Conservation (phyloP, 1,140 invertebrate species). For the Megalonaias nervosa region DNA sequence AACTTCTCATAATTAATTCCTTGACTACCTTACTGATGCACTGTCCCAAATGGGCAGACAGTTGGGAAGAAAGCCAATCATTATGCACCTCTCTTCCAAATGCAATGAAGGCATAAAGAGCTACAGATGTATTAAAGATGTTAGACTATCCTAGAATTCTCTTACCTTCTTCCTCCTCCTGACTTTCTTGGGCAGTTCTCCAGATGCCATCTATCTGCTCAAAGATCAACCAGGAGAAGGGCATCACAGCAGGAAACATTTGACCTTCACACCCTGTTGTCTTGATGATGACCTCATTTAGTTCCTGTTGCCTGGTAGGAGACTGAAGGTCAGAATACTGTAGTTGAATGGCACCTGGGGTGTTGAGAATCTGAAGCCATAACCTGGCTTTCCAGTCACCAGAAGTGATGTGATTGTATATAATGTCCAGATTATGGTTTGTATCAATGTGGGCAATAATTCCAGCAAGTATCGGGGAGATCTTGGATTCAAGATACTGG, state of each 20-base stretch:
- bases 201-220: not conserved
- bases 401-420: conserved; percentile 2
- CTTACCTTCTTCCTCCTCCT: no score
- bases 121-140: no score
- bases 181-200: no score
- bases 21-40: no score
- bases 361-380: conserved; percentile 15
- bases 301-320: conserved; percentile 6
- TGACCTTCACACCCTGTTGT: conserved; percentile 27
- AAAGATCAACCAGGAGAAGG: conserved; percentile 25
- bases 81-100: no score
- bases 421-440: conserved; percentile 17
- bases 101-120: no score
- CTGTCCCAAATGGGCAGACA: no score
- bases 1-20: no score
- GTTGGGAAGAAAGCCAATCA: no score
- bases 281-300: conserved; percentile 13
- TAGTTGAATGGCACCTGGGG: conserved; percentile 8
- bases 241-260: conserved; percentile 8
- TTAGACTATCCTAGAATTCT: no score
- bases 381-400: conserved; percentile 13
- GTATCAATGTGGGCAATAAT: conserved; percentile 27
- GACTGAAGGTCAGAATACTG: conserved; percentile 16
- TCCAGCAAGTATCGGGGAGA: conserved; percentile 28
- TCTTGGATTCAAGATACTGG: conserved; percentile 15